Evolutionary conservation across 2,113 vertebrate genomes (phyloP).

Genomic region (Hiodon tergisus): DNA sequence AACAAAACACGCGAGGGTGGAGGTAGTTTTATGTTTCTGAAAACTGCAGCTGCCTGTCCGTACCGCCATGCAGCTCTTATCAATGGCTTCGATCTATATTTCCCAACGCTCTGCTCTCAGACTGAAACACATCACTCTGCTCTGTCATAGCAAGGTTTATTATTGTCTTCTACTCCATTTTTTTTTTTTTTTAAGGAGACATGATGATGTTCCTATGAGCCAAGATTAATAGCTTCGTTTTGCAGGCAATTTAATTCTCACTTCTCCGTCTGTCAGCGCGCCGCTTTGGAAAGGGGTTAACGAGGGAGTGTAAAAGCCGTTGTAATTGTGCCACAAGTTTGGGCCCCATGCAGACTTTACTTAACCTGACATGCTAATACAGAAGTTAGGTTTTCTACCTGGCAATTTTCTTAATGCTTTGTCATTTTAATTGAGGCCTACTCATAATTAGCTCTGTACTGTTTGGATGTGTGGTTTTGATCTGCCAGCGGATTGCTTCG

Average conservation of each 20-base stretch:
- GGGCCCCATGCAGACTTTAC: neutral
- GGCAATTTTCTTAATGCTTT: neutral
- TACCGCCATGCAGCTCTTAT: neutral
- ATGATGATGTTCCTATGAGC: neutral
- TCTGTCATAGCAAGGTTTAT: constrained; percentile 19
- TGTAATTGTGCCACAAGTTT: neutral
- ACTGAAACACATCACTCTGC: constrained; percentile 22
- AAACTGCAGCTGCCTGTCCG: constrained; percentile 5
- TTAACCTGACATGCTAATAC: neutral
- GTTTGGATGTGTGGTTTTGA: neutral
- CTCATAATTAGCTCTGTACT: neutral
- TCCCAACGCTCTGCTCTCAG: neutral
- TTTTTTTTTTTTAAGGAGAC: neutral
- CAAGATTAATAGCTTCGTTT: neutral
- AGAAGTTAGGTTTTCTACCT: neutral
- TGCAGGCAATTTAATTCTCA: neutral
- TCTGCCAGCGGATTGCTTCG: neutral
- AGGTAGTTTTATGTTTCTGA: constrained; percentile 13
- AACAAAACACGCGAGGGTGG: constrained; percentile 8
- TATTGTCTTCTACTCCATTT: neutral
- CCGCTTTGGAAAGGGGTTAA: neutral
- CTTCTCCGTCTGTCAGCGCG: neutral
- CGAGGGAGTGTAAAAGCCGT: neutral
- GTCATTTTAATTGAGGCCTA: neutral
- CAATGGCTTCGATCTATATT: constrained; percentile 5